Percentiles rank a stretch among this genome's conserved stretches.
phyloP scores from a whole-genome alignment of 2,888 invertebrate genomes.

The Glyphotaelius pellucidus region DNA sequence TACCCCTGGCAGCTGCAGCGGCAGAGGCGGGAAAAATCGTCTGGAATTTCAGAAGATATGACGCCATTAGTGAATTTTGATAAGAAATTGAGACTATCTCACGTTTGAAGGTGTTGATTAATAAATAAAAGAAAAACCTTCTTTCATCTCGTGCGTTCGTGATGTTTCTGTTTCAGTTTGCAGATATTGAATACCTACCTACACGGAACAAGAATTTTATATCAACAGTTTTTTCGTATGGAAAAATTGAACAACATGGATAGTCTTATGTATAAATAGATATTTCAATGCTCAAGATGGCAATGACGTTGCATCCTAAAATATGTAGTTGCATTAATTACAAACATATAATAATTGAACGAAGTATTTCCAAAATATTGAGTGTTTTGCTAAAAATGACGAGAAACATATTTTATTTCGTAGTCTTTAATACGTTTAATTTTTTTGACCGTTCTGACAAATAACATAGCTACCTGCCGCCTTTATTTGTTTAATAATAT shows the following conservation, averaged over 20 bases:
- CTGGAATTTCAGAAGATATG: slow-evolving; percentile 2
- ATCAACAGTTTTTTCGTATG: not conserved
- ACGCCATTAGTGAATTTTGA: slow-evolving; percentile 27
- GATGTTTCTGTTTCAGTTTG: not conserved
- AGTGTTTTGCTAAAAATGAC: not conserved
- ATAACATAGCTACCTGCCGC: not conserved
- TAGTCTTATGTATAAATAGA: not conserved
- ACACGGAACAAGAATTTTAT: not conserved
- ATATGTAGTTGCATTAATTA: not conserved
- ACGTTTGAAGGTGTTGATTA: not conserved
- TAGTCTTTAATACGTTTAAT: not conserved
- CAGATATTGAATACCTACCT: not conserved
- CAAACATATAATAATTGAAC: not conserved
- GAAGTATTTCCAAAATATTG: not conserved
- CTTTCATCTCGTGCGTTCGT: not conserved
- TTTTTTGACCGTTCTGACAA: not conserved
- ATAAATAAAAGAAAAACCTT: not conserved
- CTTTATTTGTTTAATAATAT: not conserved
- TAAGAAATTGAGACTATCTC: slow-evolving; percentile 2
- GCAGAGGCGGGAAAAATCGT: slow-evolving; percentile 46
- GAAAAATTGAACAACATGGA: not conserved
- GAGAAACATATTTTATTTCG: too few species aligned
- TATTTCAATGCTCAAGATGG: not conserved
- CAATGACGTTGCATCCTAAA: not conserved
- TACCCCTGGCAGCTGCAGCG: slow-evolving; percentile 38